Base-by-base conservation (phyloP, 2,888 invertebrate genomes). In the Drosophila mulleri region DNA sequence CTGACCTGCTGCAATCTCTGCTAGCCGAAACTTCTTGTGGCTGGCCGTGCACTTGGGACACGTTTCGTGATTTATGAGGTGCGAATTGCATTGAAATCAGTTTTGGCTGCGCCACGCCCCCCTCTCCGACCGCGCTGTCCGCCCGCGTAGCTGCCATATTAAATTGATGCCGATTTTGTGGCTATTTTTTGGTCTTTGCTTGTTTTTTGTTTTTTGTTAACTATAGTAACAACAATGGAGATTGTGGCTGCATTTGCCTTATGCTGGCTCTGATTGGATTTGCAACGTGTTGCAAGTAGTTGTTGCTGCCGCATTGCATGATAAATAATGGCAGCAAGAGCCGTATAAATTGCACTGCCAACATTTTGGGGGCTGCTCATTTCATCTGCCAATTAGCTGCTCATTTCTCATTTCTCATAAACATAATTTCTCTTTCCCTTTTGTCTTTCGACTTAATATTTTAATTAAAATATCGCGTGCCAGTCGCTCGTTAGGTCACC, bases 21-120 rank as follows among this genome's bases (percentile, higher is more conserved):
- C 69, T 67, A 65, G 88, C 80, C 77, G 41, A 82, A 77, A 68
- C 63, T 74, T 75, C 70, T 63, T 71, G 59, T 65, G 42, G 32
- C 48, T 73, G 60, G 79, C 71, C 72, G 60, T 88, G 82, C 84
- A 84, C 91, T 91, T 85, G 87, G 88, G 91, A 91, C 92, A 92
- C 92, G 92, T 91, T 91, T 92, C 90, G 89, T 91, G 92, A 92
- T 92, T 92, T 92, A 92, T 92, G 91, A 92, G 92, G 92, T 92
- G 92, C 89, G 91, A 92, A 92, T 92, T 92, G 91, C 89, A 91
- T 88, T 88, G 88, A 91, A 91, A 90, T 86, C 87, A 88, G 84
- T 90, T 87, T 69, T 67, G 75, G 67, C 50, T 37, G n/a, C 18
- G 18, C 35, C 50, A 23, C 26, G 35, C 45, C 11, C 50, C 35